Conservation (phyloP, 2,113 vertebrate species). For the Glaucidium brasilianum region DNA sequence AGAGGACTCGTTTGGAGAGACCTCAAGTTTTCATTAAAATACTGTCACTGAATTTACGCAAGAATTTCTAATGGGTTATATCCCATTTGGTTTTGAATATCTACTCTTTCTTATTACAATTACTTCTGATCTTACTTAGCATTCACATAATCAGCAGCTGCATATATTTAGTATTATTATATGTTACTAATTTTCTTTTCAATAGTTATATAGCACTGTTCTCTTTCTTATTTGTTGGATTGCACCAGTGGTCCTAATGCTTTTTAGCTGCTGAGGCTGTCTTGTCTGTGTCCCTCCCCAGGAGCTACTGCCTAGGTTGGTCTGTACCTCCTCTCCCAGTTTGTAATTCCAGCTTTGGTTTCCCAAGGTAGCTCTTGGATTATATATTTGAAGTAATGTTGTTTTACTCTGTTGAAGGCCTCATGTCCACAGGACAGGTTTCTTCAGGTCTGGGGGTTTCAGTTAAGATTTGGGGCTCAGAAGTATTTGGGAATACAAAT, state of each 20-base stretch:
- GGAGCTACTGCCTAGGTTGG: background rate
- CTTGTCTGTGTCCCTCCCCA: fast-evolving
- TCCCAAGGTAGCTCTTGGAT: background rate
- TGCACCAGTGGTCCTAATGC: background rate
- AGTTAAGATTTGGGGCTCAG: background rate
- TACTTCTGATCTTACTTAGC: background rate
- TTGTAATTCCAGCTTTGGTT: background rate
- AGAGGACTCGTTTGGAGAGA: background rate
- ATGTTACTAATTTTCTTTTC: background rate
- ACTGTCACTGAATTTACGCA: background rate
- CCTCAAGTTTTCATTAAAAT: background rate
- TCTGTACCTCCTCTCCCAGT: background rate
- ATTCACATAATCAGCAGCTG: background rate
- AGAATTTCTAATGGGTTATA: background rate
- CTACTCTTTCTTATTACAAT: background rate
- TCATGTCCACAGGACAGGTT: background rate
- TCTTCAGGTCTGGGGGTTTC: background rate
- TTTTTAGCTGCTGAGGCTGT: background rate
- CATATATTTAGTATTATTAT: background rate
- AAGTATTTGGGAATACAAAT: background rate
- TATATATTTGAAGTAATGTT: background rate
- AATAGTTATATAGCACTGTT: background rate
- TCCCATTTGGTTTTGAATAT: background rate
- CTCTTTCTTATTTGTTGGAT: background rate
- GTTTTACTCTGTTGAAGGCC: background rate